phyloP scores from a whole-genome alignment of 1,140 invertebrate genomes.

The Chelonus insularis region DNA sequence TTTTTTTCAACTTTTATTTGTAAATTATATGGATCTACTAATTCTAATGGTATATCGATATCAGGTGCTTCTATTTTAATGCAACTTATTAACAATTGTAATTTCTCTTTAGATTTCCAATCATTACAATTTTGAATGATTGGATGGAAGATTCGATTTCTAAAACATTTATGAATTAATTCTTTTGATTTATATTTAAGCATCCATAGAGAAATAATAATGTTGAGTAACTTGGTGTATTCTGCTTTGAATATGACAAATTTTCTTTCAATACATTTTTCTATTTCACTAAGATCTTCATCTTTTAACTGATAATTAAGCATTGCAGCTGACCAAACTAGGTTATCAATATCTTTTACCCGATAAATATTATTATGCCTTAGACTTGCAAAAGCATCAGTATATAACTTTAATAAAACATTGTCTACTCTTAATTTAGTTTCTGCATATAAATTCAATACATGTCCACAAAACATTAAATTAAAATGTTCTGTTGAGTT shows the following conservation, averaged over 20 bases:
- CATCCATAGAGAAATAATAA: too few species aligned
- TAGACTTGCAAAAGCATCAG: conserved; percentile 4
- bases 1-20: too few species aligned
- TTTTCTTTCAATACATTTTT: neutral
- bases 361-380: neutral
- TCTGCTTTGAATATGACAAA: neutral
- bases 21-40: too few species aligned
- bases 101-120: too few species aligned
- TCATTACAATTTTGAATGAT: too few species aligned
- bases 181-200: too few species aligned
- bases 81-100: too few species aligned
- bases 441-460: conserved; percentile 31
- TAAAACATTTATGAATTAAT: too few species aligned
- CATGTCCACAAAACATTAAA: conserved; percentile 14
- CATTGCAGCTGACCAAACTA: conserved; percentile 27
- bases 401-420: conserved; percentile 16
- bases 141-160: too few species aligned
- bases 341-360: conserved; percentile 32
- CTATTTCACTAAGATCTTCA: conserved; percentile 1
- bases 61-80: too few species aligned
- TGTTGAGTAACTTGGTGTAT: too few species aligned
- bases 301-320: conserved; percentile 24
- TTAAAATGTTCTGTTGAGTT: conserved; percentile 12
- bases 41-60: too few species aligned
- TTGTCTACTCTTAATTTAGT: conserved; percentile 12